A percentile compares a stretch with the other conserved stretches of the same genome.
phyloP scores from a whole-genome alignment of 1,140 invertebrate genomes.

The Aphelinus atriplicis region DNA sequence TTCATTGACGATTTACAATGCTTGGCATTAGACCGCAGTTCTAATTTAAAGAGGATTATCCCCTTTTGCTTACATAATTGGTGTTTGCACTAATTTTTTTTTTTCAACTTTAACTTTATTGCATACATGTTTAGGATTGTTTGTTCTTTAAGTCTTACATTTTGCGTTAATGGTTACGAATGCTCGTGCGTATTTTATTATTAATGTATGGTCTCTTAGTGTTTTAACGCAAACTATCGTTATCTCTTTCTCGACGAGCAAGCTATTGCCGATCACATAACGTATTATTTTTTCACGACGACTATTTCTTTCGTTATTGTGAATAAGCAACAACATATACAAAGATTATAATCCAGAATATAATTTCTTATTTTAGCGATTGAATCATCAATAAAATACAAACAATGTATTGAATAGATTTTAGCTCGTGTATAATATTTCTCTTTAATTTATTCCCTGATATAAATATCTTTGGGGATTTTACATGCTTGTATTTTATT shows the following conservation, averaged over 20 bases:
- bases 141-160: slow-evolving; percentile 27
- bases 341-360: too few relatives aligned
- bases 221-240: neutral
- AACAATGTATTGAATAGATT: too few relatives aligned
- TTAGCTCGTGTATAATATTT: too few relatives aligned
- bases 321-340: too few relatives aligned
- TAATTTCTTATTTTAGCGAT: too few relatives aligned
- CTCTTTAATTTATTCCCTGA: too few relatives aligned
- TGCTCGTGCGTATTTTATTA: slow-evolving; percentile 25
- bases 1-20: slow-evolving; percentile 20
- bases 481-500: too few relatives aligned
- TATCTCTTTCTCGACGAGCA: neutral
- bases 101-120: slow-evolving; percentile 39
- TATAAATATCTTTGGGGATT: too few relatives aligned
- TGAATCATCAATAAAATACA: too few relatives aligned
- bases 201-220: neutral
- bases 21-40: slow-evolving; percentile 36
- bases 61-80: slow-evolving; percentile 28
- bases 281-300: too few relatives aligned
- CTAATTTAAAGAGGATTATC: slow-evolving; percentile 50
- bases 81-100: slow-evolving; percentile 31
- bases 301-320: too few relatives aligned
- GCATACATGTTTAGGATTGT: neutral
- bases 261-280: neutral
- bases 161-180: slow-evolving; percentile 32